Conservation (phyloP, 2,888 invertebrate genomes). For the Sicus ferrugineus region DNA sequence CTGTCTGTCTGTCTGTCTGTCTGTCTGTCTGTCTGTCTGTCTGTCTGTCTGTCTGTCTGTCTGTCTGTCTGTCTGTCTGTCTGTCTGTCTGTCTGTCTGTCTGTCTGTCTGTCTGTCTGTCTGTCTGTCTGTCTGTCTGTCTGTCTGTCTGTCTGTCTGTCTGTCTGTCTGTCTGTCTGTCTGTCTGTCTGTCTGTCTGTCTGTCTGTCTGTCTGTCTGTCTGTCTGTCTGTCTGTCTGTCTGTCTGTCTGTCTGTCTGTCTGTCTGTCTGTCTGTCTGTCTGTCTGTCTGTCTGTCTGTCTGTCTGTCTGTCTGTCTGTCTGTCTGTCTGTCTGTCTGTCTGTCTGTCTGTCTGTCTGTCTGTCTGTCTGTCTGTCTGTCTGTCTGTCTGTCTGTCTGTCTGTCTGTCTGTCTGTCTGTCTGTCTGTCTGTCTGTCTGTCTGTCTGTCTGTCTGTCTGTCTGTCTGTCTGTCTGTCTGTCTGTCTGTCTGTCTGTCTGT, state of each 20-base stretch:
- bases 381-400: slow-evolving; percentile 17
- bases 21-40: slow-evolving; percentile 17
- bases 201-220: slow-evolving; percentile 17
- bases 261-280: slow-evolving; percentile 17
- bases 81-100: slow-evolving; percentile 17
- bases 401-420: slow-evolving; percentile 17
- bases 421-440: slow-evolving; percentile 17
- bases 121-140: slow-evolving; percentile 17
- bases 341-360: slow-evolving; percentile 17
- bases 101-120: slow-evolving; percentile 17
- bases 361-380: slow-evolving; percentile 17
- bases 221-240: slow-evolving; percentile 17
- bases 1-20: slow-evolving; percentile 17
- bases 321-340: slow-evolving; percentile 17
- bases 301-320: slow-evolving; percentile 17
- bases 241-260: slow-evolving; percentile 17
- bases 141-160: slow-evolving; percentile 17
- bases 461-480: slow-evolving; percentile 17
- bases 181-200: slow-evolving; percentile 17
- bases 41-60: slow-evolving; percentile 17
- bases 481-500: slow-evolving; percentile 17
- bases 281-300: slow-evolving; percentile 17
- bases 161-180: slow-evolving; percentile 17
- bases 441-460: slow-evolving; percentile 17
- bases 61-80: slow-evolving; percentile 17